phyloP scores from a whole-genome alignment of 2,797 vertebrate genomes.

The Myoxocephalus aenaeus region DNA sequence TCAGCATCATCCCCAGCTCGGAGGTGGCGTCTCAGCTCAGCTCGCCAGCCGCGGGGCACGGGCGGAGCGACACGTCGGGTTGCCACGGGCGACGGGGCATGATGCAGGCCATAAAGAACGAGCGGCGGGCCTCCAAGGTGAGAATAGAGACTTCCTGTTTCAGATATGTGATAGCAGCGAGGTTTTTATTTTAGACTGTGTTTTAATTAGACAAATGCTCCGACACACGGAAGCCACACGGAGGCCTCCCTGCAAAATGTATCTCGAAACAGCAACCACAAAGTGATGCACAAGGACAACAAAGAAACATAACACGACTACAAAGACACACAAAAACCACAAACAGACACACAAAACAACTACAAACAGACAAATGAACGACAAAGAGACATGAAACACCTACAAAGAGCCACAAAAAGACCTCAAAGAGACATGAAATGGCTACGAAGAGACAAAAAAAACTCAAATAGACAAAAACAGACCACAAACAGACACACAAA shows the following conservation, averaged over 20 bases:
- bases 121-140: slow-evolving; percentile 95
- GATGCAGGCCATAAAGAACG: slow-evolving; percentile 99
- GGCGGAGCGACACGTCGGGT: slow-evolving; percentile 79
- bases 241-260: neutral
- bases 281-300: neutral
- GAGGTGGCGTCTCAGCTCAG: slow-evolving; percentile 89
- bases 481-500: neutral
- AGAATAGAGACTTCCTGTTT: slow-evolving; percentile 6
- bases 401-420: neutral
- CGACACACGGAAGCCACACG: no score
- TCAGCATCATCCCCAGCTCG: slow-evolving; percentile 88
- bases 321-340: neutral
- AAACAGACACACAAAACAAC: neutral
- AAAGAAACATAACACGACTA: neutral
- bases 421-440: neutral
- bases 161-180: neutral
- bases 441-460: neutral
- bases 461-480: neutral
- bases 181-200: neutral
- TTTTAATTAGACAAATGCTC: no score
- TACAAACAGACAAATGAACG: neutral
- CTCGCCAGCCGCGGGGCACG: slow-evolving; percentile 82
- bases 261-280: neutral
- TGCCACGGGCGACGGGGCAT: slow-evolving; percentile 91
- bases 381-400: neutral